Base-by-base conservation (phyloP, 2,113 vertebrate species). In the Reinhardtius hippoglossoides region DNA sequence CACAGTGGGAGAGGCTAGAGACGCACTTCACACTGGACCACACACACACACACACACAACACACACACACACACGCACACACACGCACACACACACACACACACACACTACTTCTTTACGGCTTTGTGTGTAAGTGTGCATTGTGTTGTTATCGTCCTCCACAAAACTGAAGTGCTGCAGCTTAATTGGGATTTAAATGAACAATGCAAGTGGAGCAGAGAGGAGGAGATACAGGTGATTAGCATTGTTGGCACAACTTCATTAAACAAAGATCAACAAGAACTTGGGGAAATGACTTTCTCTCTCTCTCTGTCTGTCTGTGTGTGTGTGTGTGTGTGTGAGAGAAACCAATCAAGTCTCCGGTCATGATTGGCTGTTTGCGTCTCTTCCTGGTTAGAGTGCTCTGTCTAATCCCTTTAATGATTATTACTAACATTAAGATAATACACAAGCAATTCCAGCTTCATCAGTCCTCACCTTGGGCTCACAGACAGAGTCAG, bases 361-460 rank as follows among this genome's bases (percentile, higher is more conserved):
- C 59, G 46, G 66, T 55, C n/a, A 67, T 81, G 82, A 80, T 72
- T 78, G 82, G 82, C 31, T 42, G 2, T 42, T 10, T 42, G 40
- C 12, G 40, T 42, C 9, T 42, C 40, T 73, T 81, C 67, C 56
- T 78, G 58, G 59, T 83, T 79, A 40, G 66, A 75, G 71, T 46
- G 68, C 74, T 68, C 24, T 14, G 60, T 86, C 62, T 85, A 85
- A 90, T 87, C 78, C 50, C 65, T 52, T 54, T 86, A 87, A 89
- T 86, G 78, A 80, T 89, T 66, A 88, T 88, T 84, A 80, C 69
- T n/a, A 69, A 83, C 77, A 48, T 42, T 27, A 71, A 20, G 66
- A 83, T 71, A 80, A 83, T 56, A 66, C 64, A 78, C 21, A 81
- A 67, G 71, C 76, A 77, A 74, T 89, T 81, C 72, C 14, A 1